A percentile compares a stretch with the other conserved stretches of the same genome.
These are phyloP conservation scores for Meles meles DNA, from an alignment of 2,113 vertebrate species.

Conservation along the genomic window DNA sequence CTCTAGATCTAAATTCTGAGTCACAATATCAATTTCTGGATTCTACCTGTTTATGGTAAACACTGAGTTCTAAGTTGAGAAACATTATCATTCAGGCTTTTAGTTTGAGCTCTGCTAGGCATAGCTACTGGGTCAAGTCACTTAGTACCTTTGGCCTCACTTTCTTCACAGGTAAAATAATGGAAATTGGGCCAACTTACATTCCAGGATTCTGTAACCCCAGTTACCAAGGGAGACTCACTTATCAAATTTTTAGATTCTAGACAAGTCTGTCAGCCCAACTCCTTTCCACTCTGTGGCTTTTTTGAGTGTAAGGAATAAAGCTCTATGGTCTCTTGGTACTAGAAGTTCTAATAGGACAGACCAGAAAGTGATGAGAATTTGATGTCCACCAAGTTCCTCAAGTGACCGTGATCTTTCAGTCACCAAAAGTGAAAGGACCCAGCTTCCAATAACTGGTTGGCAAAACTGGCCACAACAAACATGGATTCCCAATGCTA, in stretches of 20 bases:
- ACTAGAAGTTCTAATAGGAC: background rate
- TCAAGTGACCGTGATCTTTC: background rate
- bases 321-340: background rate
- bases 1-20: background rate
- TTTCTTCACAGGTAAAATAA: background rate
- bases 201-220: background rate
- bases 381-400: background rate
- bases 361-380: background rate
- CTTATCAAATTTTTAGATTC: background rate
- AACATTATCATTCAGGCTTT: background rate
- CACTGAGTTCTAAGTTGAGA: background rate
- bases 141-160: background rate
- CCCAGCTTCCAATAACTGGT: background rate
- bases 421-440: background rate
- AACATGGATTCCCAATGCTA: background rate
- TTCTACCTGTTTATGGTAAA: background rate
- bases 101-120: background rate
- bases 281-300: background rate
- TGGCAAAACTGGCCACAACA: background rate
- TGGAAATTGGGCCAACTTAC: background rate
- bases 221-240: background rate
- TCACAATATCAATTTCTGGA: background rate
- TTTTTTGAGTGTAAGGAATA: background rate
- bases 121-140: background rate
- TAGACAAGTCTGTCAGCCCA: background rate